These are phyloP conservation scores for Rotaria sp. DNA, from an alignment of 2,888 invertebrate genomes.

Conservation along the genomic window DNA sequence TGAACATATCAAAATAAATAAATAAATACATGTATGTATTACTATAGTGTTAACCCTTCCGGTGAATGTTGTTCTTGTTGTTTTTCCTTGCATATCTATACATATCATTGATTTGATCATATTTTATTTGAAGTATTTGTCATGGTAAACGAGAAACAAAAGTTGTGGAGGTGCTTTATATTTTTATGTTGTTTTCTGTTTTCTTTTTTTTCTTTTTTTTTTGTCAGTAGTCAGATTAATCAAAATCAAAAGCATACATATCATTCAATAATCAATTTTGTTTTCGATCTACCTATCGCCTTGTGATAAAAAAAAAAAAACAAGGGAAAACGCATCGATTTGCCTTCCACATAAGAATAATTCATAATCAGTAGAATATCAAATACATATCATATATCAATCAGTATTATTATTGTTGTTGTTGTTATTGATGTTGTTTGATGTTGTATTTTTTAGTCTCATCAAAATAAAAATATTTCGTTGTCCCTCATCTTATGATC, in stretches of 20 bases:
- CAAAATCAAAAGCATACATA: background rate
- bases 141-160: background rate
- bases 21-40: background rate
- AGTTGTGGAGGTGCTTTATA: background rate
- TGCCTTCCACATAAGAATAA: background rate
- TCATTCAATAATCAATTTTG: background rate
- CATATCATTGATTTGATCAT: background rate
- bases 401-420: background rate
- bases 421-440: background rate
- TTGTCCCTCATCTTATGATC: background rate
- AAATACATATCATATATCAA: background rate
- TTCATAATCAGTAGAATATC: background rate
- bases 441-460: background rate
- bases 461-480: background rate
- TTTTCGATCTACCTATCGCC: background rate
- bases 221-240: conserved; percentile 7
- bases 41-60: background rate
- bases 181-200: background rate
- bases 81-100: background rate
- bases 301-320: background rate
- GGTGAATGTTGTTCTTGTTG: background rate
- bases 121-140: background rate
- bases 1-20: background rate
- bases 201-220: background rate
- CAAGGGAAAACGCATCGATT: background rate